Conservation (phyloP, 2,113 vertebrate genomes). For the Casuarius casuarius region DNA sequence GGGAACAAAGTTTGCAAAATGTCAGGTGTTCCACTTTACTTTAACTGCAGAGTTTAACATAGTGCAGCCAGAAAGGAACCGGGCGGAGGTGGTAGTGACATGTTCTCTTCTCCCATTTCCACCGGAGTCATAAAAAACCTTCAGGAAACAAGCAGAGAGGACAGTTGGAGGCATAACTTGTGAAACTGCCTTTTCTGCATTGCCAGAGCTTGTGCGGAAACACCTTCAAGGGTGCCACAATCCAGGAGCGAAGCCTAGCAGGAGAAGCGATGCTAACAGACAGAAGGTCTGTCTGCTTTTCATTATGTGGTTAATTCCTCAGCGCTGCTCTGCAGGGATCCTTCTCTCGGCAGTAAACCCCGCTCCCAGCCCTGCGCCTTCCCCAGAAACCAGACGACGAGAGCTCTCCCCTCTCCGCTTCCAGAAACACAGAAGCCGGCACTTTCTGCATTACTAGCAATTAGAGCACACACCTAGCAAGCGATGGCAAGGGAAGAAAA, state of each 20-base stretch:
- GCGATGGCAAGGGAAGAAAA: background rate
- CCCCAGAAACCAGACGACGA: constrained; percentile 12
- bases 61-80: no score
- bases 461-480: background rate
- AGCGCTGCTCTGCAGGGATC: background rate
- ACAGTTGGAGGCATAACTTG: background rate
- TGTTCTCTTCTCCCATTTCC: background rate
- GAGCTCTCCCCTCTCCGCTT: background rate
- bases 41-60: background rate
- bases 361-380: background rate
- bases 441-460: background rate
- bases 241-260: background rate
- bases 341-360: background rate
- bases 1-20: background rate
- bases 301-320: rapidly evolving
- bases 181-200: background rate
- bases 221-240: background rate
- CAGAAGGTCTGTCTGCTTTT: background rate
- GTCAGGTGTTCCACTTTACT: background rate
- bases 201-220: background rate
- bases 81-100: no score
- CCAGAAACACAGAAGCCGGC: background rate
- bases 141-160: background rate
- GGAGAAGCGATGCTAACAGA: background rate
- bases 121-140: background rate